Percentiles rank a stretch among this genome's conserved stretches.
phyloP scores from a whole-genome alignment of 2,113 vertebrate species.

The Stegastes partitus region DNA sequence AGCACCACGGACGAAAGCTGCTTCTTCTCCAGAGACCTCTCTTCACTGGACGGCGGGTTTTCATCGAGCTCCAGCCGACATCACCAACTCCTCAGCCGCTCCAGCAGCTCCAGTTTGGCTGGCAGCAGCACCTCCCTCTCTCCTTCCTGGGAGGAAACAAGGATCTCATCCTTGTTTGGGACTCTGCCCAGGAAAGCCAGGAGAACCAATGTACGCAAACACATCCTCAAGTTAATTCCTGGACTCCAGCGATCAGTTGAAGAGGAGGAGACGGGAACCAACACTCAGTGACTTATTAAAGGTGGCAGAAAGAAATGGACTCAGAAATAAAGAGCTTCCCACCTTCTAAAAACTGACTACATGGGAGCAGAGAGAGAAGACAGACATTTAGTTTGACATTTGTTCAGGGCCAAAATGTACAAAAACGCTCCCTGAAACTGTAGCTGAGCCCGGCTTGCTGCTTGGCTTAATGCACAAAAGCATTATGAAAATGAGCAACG shows the following conservation, averaged over 20 bases:
- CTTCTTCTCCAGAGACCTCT: constrained; percentile 82
- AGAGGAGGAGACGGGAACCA: constrained; percentile 86
- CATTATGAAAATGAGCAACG: constrained; percentile 61
- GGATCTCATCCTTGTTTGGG: constrained; percentile 85
- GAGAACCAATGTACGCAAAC: constrained; percentile 87
- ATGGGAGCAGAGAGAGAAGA: constrained; percentile 9
- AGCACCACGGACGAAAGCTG: constrained; percentile 84
- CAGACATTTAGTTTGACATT: constrained; percentile 14
- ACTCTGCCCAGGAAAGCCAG: constrained; percentile 91
- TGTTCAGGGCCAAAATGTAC: constrained; percentile 20
- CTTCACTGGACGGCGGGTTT: constrained; percentile 2
- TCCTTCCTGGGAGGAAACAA: constrained; percentile 85
- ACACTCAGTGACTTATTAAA: constrained; percentile 38
- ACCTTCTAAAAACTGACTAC: background rate
- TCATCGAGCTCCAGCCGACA: constrained; percentile 82
- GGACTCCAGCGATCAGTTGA: constrained; percentile 92
- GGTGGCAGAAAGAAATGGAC: constrained; percentile 17
- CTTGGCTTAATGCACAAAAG: constrained; percentile 48
- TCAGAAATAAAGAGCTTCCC: constrained; percentile 8
- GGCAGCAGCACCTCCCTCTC: constrained; percentile 87
- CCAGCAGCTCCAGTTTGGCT: constrained; percentile 89
- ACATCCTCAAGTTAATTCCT: constrained; percentile 92
- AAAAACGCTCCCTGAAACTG: background rate
- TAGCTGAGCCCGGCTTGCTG: background rate
- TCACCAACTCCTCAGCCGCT: constrained; percentile 63